A percentile compares a stretch with the other conserved stretches of the same genome.
These are phyloP conservation scores for Cecropterus lyciades DNA, from an alignment of 1,140 invertebrate genomes.

Conservation along the genomic window DNA sequence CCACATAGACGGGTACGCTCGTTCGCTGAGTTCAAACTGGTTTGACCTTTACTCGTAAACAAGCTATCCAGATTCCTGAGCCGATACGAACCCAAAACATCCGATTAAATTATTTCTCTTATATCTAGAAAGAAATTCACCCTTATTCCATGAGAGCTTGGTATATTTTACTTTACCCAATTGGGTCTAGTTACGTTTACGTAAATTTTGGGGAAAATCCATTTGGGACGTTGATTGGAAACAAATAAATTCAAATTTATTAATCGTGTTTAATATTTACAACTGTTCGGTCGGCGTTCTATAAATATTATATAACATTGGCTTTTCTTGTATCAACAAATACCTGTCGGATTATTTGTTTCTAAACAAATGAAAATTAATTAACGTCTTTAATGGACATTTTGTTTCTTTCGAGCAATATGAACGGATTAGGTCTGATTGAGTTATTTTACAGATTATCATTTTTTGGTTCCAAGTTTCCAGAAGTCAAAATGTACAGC, in stretches of 20 bases:
- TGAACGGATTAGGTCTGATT: too few species aligned
- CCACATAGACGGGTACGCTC: not conserved
- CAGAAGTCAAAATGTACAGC: too few species aligned
- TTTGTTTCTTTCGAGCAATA: not conserved
- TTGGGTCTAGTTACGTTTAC: not conserved
- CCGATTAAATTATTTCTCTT: constrained; percentile 18
- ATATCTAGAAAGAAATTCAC: not conserved
- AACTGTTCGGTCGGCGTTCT: constrained; percentile 14
- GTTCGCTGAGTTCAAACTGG: not conserved
- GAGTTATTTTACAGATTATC: too few species aligned
- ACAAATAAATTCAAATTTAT: constrained; percentile 28
- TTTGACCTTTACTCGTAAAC: constrained; percentile 15
- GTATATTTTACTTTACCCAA: not conserved
- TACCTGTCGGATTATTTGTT: constrained; percentile 4
- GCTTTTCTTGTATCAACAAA: constrained; percentile 6
- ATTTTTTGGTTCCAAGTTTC: too few species aligned
- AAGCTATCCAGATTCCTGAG: constrained; percentile 11
- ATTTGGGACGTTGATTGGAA: constrained; percentile 18
- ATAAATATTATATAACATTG: constrained; percentile 16
- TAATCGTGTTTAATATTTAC: constrained; percentile 30
- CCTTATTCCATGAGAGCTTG: not conserved
- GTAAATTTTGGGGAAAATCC: constrained; percentile 13
- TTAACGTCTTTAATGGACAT: constrained; percentile 3
- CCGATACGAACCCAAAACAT: constrained; percentile 15
- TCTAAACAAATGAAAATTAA: not conserved